These are phyloP conservation scores for Psittacula echo DNA, from an alignment of 2,797 vertebrate genomes.

Conservation along the genomic window DNA sequence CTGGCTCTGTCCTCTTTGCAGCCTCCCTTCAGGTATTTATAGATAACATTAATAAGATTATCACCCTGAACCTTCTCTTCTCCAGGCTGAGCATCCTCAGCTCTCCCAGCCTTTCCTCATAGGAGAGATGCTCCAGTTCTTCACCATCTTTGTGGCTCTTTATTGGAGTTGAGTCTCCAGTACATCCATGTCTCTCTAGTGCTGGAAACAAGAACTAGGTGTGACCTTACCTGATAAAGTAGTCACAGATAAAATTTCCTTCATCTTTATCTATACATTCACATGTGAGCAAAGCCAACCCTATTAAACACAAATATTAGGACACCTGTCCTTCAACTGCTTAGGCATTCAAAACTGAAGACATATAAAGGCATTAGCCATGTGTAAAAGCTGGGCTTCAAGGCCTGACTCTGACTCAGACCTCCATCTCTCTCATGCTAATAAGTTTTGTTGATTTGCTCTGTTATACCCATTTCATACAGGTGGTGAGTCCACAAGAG, in stretches of 20 bases:
- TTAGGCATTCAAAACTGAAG: not conserved
- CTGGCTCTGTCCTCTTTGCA: not conserved
- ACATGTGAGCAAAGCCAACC: not conserved
- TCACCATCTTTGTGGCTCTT: not conserved
- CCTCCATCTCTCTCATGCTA: not conserved
- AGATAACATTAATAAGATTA: not conserved
- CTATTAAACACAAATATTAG: not conserved
- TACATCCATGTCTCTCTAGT: not conserved
- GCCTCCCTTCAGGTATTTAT: not conserved
- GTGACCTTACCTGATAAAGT: not conserved
- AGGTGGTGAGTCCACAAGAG: not conserved
- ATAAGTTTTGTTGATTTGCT: not conserved
- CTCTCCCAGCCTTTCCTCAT: not conserved
- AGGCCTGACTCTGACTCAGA: not conserved
- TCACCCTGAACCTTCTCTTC: not conserved
- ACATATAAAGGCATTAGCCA: not conserved
- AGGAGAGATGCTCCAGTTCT: not conserved
- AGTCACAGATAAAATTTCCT: not conserved
- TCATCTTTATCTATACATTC: not conserved
- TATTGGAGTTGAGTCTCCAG: not conserved
- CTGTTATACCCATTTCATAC: not conserved
- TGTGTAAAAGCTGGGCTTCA: not conserved
- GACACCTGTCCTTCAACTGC: not conserved
- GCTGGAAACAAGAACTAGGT: not conserved
- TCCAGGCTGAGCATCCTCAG: not conserved